Base-by-base conservation (phyloP, 1,140 invertebrate genomes). In the Drosophila ironensis region DNA sequence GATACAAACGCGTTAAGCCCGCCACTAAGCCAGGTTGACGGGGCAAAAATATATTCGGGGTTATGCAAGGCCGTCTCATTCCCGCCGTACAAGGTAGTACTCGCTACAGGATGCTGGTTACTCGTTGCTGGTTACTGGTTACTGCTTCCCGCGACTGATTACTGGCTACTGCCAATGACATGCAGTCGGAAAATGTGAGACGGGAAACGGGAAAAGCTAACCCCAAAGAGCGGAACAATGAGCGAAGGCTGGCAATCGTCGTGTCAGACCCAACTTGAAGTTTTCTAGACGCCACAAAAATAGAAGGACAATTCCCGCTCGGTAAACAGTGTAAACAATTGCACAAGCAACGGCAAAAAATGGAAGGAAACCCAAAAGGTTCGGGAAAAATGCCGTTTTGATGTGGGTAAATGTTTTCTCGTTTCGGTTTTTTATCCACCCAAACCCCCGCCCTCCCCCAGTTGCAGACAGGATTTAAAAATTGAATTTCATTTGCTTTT, bases 31-130 rank as follows among this genome's bases (percentile, higher is more conserved):
- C 67, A 60, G 51, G 64, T 69, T 70, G 67, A 70, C 41, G 67
- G 46, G n/a, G 30, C 52, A 46, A 60, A 70, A n/a, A n/a, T n/a
- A n/a, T 70, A 59, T 70, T 70, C 67, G 70, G 67, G 67, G 67
- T 51, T 70, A 70, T 44, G 42, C 52, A 41, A 25, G 40, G 28
- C 17, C 44, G 25, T 28, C n/a, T 33, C 2, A 14, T 33, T 41
- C 41, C 5, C 22, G 9, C n/a, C n/a, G n/a, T n/a, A n/a, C n/a
- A n/a, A n/a, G n/a, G n/a, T n/a, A n/a, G n/a, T n/a, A n/a, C n/a
- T n/a, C n/a, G n/a, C n/a, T n/a, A n/a, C n/a, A n/a, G n/a, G n/a
- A n/a, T n/a, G n/a, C n/a, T n/a, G 27, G 28, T 27, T 3, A 27
- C 25, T 27, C 5, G 25, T 27, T 27, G 25, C 25, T 14, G 30